Percentiles rank a stretch among this genome's conserved stretches.
Conservation (phyloP, 1,140 invertebrate genomes). For the Drosophila navojoa region DNA sequence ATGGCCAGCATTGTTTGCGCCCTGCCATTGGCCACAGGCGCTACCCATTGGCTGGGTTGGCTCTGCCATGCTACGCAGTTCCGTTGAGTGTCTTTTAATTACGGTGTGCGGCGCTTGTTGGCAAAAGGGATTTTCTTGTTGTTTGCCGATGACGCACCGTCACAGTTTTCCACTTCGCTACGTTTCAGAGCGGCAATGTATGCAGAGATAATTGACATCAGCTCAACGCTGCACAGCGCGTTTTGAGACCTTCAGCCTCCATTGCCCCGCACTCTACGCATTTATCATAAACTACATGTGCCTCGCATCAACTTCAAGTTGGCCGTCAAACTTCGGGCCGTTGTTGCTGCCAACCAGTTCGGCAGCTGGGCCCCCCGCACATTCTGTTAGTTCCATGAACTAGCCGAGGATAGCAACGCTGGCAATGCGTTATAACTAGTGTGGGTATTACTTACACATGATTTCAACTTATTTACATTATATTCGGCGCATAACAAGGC, state of each 20-base stretch:
- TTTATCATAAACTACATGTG: slow-evolving; percentile 46
- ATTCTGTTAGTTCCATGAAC: background rate
- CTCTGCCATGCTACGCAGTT: slow-evolving; percentile 39
- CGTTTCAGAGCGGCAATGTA: slow-evolving; percentile 38
- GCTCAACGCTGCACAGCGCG: slow-evolving; percentile 29
- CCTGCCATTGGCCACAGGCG: slow-evolving; percentile 46
- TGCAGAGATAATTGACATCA: slow-evolving; percentile 71
- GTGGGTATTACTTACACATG: background rate
- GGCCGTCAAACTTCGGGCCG: background rate
- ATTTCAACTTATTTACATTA: too few relatives aligned
- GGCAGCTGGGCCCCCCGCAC: slow-evolving; percentile 1
- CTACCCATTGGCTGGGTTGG: slow-evolving; percentile 40
- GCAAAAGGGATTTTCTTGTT: slow-evolving; percentile 77
- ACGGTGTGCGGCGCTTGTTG: slow-evolving; percentile 74
- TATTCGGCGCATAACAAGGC: too few relatives aligned
- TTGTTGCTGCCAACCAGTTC: background rate
- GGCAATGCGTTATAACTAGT: background rate
- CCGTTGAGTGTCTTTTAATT: slow-evolving; percentile 78
- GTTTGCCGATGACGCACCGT: slow-evolving; percentile 46
- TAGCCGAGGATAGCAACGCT: background rate
- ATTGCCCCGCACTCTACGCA: background rate
- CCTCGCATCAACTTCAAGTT: slow-evolving; percentile 31
- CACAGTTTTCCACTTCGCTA: slow-evolving; percentile 54
- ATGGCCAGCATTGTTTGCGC: slow-evolving; percentile 48
- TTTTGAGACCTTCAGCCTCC: slow-evolving; percentile 19